These are phyloP conservation scores for Crenuchus spilurus DNA, from an alignment of 2,797 vertebrate genomes.

Conservation along the genomic window DNA sequence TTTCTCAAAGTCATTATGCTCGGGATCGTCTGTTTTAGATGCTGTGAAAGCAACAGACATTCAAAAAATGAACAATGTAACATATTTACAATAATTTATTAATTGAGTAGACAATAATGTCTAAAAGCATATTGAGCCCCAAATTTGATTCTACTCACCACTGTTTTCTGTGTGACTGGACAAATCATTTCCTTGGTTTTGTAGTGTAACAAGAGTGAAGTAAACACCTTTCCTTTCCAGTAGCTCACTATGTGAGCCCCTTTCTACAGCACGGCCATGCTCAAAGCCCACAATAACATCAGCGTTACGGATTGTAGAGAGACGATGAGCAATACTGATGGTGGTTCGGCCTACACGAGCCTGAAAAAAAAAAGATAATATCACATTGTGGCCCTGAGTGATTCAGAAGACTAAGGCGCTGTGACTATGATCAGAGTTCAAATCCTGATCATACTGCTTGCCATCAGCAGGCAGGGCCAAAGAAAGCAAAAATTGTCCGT, in stretches of 20 bases:
- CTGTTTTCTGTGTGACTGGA: constrained; percentile 47
- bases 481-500: no score
- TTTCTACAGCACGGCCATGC: constrained; percentile 78
- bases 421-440: no score
- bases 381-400: no score
- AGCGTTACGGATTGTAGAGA: constrained; percentile 80
- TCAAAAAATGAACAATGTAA: background rate
- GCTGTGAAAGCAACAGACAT: constrained; percentile 43
- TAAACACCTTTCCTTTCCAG: constrained; percentile 78
- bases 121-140: background rate
- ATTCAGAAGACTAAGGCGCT: no score
- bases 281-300: constrained; percentile 83
- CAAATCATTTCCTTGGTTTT: constrained; percentile 68
- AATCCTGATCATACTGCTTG: no score
- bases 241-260: constrained; percentile 76
- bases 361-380: constrained; percentile 60
- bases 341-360: constrained; percentile 77
- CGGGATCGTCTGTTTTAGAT: constrained; percentile 36
- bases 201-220: constrained; percentile 82
- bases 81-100: no score
- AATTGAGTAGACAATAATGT: no score
- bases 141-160: constrained; percentile 57
- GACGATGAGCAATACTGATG: constrained; percentile 81
- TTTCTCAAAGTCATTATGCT: constrained; percentile 57
- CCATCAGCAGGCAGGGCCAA: no score